Percentiles rank a stretch among this genome's conserved stretches.
Conservation (phyloP, 1,140 invertebrate genomes). For the Diabrotica virgifera region DNA sequence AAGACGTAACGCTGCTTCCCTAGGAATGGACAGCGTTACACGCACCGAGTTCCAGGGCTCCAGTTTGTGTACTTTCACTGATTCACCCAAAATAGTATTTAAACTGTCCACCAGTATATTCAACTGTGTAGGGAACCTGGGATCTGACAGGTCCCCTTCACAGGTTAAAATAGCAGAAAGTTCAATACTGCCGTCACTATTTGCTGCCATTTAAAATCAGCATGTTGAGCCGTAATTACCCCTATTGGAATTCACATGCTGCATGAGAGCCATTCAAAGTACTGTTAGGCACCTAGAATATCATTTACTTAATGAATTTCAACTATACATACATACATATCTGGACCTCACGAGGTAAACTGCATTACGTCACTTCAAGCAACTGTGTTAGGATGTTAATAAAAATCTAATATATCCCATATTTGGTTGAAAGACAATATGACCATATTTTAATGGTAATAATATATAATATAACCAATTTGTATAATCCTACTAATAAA, state of each 20-base stretch:
- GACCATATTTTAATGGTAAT: no score
- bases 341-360: no score
- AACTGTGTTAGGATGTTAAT: no score
- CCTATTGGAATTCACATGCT: constrained; percentile 1
- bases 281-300: constrained; percentile 13
- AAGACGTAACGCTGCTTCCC: constrained; percentile 86
- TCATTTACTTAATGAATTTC: no score
- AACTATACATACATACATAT: no score
- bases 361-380: no score
- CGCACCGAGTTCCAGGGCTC: constrained; percentile 98
- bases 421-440: no score
- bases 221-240: constrained; percentile 13
- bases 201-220: constrained; percentile 64
- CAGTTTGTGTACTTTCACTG: constrained; percentile 75
- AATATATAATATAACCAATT: no score
- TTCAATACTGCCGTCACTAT: constrained; percentile 68
- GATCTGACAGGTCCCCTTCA: constrained; percentile 75
- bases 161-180: constrained; percentile 69
- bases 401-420: no score
- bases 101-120: constrained; percentile 64
- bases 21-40: constrained; percentile 94
- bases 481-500: no score
- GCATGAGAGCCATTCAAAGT: constrained; percentile 14
- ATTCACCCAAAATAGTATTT: constrained; percentile 66
- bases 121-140: constrained; percentile 67